Evolutionary conservation across 2,888 invertebrate species (phyloP).

Genomic region (Napeogenes inachia): DNA sequence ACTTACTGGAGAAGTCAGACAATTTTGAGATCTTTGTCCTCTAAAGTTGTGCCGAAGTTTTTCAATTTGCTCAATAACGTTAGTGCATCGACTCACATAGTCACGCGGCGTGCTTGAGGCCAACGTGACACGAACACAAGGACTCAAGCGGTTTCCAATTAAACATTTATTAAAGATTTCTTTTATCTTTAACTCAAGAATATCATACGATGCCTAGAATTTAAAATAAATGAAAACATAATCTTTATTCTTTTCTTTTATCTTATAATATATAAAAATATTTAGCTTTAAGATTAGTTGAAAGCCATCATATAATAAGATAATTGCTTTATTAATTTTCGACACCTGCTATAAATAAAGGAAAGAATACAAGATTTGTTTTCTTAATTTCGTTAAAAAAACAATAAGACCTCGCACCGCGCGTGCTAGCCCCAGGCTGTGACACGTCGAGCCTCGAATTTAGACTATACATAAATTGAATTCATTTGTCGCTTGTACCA

Average conservation of each 20-base stretch:
- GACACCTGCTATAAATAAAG: neutral
- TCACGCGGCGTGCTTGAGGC: constrained; percentile 1
- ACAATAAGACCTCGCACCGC: constrained; percentile 11
- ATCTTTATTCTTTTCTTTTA: no score
- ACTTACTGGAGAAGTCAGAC: constrained; percentile 3
- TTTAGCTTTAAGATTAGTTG: no score
- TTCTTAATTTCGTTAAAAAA: constrained; percentile 3
- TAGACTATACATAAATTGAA: constrained; percentile 33
- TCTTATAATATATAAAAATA: no score
- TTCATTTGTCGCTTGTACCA: constrained; percentile 30
- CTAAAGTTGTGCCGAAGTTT: neutral
- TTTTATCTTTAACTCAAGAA: neutral
- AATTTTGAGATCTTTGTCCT: constrained; percentile 5
- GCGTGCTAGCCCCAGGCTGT: constrained; percentile 32
- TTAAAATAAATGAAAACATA: neutral
- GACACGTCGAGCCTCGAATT: constrained; percentile 26
- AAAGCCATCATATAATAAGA: no score
- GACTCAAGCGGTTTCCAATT: constrained; percentile 42
- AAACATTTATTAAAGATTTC: constrained; percentile 47
- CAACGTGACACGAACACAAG: constrained; percentile 18
- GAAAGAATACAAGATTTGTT: neutral
- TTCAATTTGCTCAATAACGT: constrained; percentile 6
- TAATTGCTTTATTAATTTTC: no score
- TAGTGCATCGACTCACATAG: constrained; percentile 2
- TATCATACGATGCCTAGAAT: neutral